phyloP scores from a whole-genome alignment of 2,113 vertebrate species.

The Carassius auratus region DNA sequence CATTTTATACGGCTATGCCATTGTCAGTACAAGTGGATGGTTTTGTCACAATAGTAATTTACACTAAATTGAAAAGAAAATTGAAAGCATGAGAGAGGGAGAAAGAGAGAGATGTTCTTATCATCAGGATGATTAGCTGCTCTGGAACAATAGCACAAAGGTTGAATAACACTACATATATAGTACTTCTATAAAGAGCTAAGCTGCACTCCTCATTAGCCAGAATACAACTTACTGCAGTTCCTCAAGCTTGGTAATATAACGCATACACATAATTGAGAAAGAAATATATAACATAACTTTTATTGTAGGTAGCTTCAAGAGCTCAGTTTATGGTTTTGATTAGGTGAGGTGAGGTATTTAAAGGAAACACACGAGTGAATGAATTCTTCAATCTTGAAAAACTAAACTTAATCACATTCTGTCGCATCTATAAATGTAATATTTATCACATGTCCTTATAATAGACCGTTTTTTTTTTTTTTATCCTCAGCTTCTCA shows the following conservation, averaged over 20 bases:
- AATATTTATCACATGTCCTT: too few relatives aligned
- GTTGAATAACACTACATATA: not conserved
- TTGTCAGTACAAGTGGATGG: not conserved
- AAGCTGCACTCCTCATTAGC: not conserved
- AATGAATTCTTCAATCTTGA: not conserved
- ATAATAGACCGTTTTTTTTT: too few relatives aligned
- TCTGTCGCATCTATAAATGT: too few relatives aligned
- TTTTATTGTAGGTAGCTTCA: too few relatives aligned
- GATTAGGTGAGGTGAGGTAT: too few relatives aligned
- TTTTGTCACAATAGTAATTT: not conserved
- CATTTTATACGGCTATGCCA: not conserved
- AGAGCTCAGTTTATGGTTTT: too few relatives aligned
- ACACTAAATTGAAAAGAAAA: not conserved
- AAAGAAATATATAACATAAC: not conserved
- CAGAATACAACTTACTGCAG: too few relatives aligned
- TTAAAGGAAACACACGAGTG: too few relatives aligned
- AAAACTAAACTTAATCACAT: not conserved
- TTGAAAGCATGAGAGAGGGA: not conserved
- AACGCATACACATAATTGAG: too few relatives aligned
- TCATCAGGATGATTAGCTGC: constrained; percentile 30
- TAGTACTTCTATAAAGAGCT: not conserved
- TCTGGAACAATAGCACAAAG: not conserved
- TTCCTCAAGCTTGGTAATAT: not conserved
- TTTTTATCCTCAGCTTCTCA: not conserved
- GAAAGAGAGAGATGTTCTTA: not conserved